phyloP scores from a whole-genome alignment of 2,797 vertebrate genomes.

The Pagetopsis macropterus region DNA sequence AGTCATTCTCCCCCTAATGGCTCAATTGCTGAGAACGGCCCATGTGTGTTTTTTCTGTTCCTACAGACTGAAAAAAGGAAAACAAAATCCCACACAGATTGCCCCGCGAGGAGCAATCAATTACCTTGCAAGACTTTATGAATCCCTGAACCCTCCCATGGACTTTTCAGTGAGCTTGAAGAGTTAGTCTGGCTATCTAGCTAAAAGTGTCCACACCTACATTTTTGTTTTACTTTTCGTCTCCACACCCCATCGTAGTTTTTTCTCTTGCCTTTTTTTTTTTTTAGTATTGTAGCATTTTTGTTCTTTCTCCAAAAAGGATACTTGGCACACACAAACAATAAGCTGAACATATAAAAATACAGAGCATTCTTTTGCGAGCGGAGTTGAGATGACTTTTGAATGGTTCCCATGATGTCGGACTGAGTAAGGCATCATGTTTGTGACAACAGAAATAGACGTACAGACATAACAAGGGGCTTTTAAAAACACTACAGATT shows the following conservation, averaged over 20 bases:
- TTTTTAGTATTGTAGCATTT: constrained; percentile 35
- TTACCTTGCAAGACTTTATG: constrained; percentile 70
- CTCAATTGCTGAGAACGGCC: constrained; percentile 65
- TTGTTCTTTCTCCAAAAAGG: constrained; percentile 20
- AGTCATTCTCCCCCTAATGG: constrained; percentile 60
- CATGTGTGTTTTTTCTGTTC: constrained; percentile 73
- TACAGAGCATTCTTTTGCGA: constrained; percentile 49
- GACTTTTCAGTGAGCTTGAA: constrained; percentile 48
- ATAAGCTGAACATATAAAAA: constrained; percentile 47
- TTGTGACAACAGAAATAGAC: constrained; percentile 79
- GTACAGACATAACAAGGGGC: constrained; percentile 71
- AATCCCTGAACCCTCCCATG: constrained; percentile 66
- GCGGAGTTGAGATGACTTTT: constrained; percentile 51
- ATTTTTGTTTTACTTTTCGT: constrained; percentile 41
- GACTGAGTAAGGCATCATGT: constrained; percentile 62
- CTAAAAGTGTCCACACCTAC: constrained; percentile 59
- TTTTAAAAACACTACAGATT: constrained; percentile 75
- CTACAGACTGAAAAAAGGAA: constrained; percentile 71
- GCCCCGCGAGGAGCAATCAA: constrained; percentile 77
- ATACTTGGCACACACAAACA: constrained; percentile 30
- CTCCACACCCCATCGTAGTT: background rate
- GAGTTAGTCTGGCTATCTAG: constrained; percentile 41
- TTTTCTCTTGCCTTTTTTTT: constrained; percentile 7
- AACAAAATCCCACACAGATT: constrained; percentile 79
- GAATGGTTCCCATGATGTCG: constrained; percentile 75